Conservation (phyloP, 2,888 invertebrate genomes). For the Ethmia dodecea region DNA sequence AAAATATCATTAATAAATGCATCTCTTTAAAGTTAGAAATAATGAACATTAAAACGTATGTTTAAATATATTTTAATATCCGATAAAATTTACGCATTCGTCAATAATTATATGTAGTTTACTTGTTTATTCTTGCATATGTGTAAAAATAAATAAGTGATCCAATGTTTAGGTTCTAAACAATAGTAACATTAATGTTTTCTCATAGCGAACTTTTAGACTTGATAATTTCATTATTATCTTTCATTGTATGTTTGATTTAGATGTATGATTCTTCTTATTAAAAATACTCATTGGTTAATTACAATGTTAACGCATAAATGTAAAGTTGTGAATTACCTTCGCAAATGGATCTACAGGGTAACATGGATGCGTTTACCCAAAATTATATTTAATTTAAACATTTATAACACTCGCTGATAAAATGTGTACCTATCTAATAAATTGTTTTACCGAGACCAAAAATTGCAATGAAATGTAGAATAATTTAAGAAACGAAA, state of each 20-base stretch:
- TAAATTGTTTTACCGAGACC: too few relatives aligned
- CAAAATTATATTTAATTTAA: constrained; percentile 18
- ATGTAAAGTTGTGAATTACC: constrained; percentile 34
- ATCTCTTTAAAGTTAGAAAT: too few relatives aligned
- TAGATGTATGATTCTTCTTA: not conserved
- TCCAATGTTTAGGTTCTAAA: constrained; percentile 18
- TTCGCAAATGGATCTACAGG: constrained; percentile 57
- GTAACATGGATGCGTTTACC: constrained; percentile 37
- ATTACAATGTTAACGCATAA: constrained; percentile 29
- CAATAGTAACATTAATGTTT: too few relatives aligned
- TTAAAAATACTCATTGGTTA: constrained; percentile 50
- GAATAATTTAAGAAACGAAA: constrained; percentile 1
- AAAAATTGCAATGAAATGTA: constrained; percentile 40
- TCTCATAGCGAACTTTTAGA: too few relatives aligned
- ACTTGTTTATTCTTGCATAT: constrained; percentile 37
- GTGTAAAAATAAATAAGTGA: constrained; percentile 36
- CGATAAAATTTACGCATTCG: too few relatives aligned
- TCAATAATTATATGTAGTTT: too few relatives aligned
- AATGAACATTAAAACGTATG: too few relatives aligned
- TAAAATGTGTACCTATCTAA: too few relatives aligned
- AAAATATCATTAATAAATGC: too few relatives aligned
- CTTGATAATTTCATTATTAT: constrained; percentile 14
- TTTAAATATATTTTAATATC: too few relatives aligned
- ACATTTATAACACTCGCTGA: constrained; percentile 1
- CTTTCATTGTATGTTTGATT: constrained; percentile 19